Conservation (phyloP, 2,113 vertebrate species). For the Petromus typicus region DNA sequence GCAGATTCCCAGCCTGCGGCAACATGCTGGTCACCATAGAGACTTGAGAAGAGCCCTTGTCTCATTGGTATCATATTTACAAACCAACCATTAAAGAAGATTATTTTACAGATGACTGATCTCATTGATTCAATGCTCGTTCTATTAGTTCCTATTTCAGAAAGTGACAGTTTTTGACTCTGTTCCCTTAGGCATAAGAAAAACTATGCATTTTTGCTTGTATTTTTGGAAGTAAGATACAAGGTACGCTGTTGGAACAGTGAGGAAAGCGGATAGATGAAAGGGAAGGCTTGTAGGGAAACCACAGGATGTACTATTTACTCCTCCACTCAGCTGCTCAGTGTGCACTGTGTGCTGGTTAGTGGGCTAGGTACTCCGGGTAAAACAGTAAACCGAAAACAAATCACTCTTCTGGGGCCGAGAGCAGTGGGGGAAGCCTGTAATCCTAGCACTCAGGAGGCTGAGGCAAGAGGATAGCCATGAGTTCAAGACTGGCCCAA, state of each 20-base stretch:
- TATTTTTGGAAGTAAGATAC: slow-evolving; percentile 15
- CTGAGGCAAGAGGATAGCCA: neutral
- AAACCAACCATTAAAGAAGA: slow-evolving; percentile 68
- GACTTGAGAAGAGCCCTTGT: slow-evolving; percentile 33
- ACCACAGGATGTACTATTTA: neutral
- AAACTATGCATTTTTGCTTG: slow-evolving; percentile 36
- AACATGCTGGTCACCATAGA: slow-evolving; percentile 54
- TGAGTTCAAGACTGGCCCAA: neutral
- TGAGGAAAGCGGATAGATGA: slow-evolving; percentile 15
- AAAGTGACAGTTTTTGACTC: slow-evolving; percentile 66
- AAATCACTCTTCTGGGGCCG: neutral
- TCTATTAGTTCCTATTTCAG: slow-evolving; percentile 74
- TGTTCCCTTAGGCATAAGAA: neutral
- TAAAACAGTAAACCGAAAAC: neutral
- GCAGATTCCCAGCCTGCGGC: slow-evolving; percentile 61
- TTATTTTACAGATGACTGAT: slow-evolving; percentile 74
- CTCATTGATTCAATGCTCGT: slow-evolving; percentile 67
- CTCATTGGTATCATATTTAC: slow-evolving; percentile 54
- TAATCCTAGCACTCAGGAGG: neutral
- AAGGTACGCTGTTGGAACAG: slow-evolving; percentile 30
- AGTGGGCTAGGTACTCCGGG: neutral
- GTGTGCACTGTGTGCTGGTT: neutral
- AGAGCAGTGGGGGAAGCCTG: neutral
- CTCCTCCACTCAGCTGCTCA: slow-evolving; percentile 16
- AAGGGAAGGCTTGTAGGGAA: neutral